Percentiles rank a stretch among this genome's conserved stretches.
Evolutionary conservation across 2,888 invertebrate species (phyloP).

Genomic region (Ophioninae sp.): DNA sequence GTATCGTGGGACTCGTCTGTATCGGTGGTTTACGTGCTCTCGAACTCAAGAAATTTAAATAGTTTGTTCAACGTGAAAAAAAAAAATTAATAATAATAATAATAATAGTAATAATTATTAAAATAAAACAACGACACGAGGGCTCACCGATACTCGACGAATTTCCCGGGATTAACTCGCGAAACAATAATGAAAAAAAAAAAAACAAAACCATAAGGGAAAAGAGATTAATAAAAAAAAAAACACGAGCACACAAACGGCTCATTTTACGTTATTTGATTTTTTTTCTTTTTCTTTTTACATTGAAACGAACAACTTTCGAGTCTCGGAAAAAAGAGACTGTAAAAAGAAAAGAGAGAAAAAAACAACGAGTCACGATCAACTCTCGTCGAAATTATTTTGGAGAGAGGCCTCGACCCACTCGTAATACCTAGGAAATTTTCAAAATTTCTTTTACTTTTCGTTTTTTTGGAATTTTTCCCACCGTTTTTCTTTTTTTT

Average conservation of each 20-base stretch:
- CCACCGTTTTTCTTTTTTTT: not conserved
- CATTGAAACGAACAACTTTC: constrained; percentile 47
- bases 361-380: constrained; percentile 54
- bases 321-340: constrained; percentile 30
- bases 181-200: constrained; percentile 17
- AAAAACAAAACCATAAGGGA: constrained; percentile 3
- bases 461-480: constrained; percentile 24
- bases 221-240: constrained; percentile 33
- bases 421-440: constrained; percentile 33
- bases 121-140: constrained; percentile 1
- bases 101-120: too few species aligned
- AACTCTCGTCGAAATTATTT: constrained; percentile 33
- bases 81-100: too few species aligned
- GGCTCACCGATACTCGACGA: constrained; percentile 14
- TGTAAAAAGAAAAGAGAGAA: constrained; percentile 5
- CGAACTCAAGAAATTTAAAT: constrained; percentile 25
- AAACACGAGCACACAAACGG: constrained; percentile 42
- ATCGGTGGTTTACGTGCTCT: constrained; percentile 17
- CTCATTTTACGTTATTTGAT: constrained; percentile 31
- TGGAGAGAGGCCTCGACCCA: constrained; percentile 14
- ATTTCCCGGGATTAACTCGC: constrained; percentile 27
- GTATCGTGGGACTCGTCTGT: constrained; percentile 26
- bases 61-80: constrained; percentile 22
- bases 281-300: too few species aligned
- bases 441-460: constrained; percentile 13